phyloP scores from a whole-genome alignment of 23 tunicate genomes.

The Botrylloides violaceus region DNA sequence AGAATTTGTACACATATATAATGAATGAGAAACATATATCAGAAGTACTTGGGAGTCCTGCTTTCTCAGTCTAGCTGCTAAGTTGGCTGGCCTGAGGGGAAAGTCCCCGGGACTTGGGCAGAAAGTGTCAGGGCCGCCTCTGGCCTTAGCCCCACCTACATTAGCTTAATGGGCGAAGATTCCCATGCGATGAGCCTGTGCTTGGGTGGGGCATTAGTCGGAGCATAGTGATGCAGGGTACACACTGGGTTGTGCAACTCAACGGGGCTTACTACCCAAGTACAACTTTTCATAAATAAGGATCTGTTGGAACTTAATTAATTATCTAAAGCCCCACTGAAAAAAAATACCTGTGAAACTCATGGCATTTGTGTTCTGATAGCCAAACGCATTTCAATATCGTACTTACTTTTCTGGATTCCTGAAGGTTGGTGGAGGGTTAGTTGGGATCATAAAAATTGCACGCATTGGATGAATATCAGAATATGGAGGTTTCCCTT shows the following conservation, averaged over 20 bases:
- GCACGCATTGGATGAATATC: conserved; percentile 97
- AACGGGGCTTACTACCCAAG: conserved; percentile 69
- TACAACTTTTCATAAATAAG: conserved; percentile 4
- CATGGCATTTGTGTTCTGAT: background rate
- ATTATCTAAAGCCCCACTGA: background rate
- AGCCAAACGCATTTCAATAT: background rate
- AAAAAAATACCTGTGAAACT: too few relatives aligned
- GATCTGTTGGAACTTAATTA: too few relatives aligned
- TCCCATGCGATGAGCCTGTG: background rate
- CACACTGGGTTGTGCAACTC: conserved; percentile 21
- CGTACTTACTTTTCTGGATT: conserved; percentile 83
- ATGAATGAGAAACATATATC: background rate
- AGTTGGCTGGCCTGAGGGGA: conserved; percentile 42
- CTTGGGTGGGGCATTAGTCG: background rate
- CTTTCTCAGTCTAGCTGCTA: conserved; percentile 38
- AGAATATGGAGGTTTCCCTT: conserved; percentile 98
- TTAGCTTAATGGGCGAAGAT: conserved; percentile 4
- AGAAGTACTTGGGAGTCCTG: conserved; percentile 45
- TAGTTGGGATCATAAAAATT: conserved; percentile 90
- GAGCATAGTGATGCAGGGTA: conserved; percentile 1
- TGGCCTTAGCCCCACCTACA: conserved; percentile 21
- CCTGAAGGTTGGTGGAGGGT: conserved; percentile 94
- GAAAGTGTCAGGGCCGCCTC: conserved; percentile 32
- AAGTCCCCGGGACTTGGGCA: conserved; percentile 68
- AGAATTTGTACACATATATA: background rate